Base-by-base conservation (phyloP, 2,888 invertebrate species). In the Agrochola litura region DNA sequence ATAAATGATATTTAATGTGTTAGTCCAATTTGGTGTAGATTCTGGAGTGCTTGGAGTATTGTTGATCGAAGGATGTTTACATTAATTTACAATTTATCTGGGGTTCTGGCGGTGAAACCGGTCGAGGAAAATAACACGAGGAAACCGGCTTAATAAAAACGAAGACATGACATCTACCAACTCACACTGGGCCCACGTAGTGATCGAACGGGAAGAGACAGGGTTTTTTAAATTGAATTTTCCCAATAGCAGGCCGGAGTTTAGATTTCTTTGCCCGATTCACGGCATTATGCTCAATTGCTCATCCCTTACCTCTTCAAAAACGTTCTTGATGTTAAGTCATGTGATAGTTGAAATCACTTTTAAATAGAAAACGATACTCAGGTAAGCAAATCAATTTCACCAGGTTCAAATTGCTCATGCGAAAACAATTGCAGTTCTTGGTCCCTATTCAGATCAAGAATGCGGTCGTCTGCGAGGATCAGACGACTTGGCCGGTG, bases 401-500 rank as follows among this genome's bases (percentile, higher is more conserved):
- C 10, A 37, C n/a, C 46, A 92, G 92, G 92, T n/a, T 79, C 84
- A 25, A 85, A 63, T n/a, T 90, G 90, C 54, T 91, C 89, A 16
- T 88, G 90, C 10, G 72, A 77, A 25, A 70, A 61, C 12, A 82
- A 46, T 41, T 64, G 49, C 37, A 1, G 14, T 37, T 9, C 43
- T 22, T 77, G 75, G 75, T 43, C 78, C 6, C 9, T 16, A 9
- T 43, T 75, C 75, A 75, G 25, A 74, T 77, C 75, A 43, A 77
- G 30, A 30, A 43, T 63, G 77, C 75, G n/a, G 0, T 52, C 49
- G 0, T 77, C 64, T 19, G 75, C 52, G 22, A 77, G 52, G 9
- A 52, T 19, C 6, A 43, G 74, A 22, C 16, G 30, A 4, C 3
- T 30, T 6, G 6, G 6, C 37, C 61, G 30, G 30, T 75, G 74